Conservation (phyloP, 2,797 vertebrate species). For the Enteromius mattozi region DNA sequence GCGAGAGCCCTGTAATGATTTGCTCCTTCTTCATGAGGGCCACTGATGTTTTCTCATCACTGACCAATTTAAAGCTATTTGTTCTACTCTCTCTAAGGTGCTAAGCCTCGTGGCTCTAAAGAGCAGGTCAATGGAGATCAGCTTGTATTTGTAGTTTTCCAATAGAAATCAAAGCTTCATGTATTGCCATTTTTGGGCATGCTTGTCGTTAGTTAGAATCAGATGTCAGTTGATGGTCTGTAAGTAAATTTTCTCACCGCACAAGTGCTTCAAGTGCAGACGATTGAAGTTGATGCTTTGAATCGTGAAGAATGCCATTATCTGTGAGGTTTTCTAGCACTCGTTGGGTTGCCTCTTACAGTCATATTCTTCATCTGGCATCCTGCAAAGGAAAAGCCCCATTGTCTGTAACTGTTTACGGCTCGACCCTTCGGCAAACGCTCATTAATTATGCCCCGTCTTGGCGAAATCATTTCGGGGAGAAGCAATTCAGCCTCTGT, state of each 20-base stretch:
- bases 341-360: slow-evolving; percentile 61
- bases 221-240: not conserved
- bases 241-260: slow-evolving; percentile 27
- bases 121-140: slow-evolving; percentile 62
- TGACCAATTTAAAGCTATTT: slow-evolving; percentile 93
- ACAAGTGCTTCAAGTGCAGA: slow-evolving; percentile 59
- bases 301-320: slow-evolving; percentile 68
- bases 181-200: slow-evolving; percentile 6
- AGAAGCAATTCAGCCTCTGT: slow-evolving; percentile 97
- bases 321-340: slow-evolving; percentile 50
- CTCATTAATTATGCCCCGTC: slow-evolving; percentile 98
- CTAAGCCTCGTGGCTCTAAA: slow-evolving; percentile 74
- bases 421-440: slow-evolving; percentile 93
- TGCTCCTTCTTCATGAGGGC: slow-evolving; percentile 88
- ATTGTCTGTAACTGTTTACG: slow-evolving; percentile 92
- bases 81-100: slow-evolving; percentile 87
- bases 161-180: slow-evolving; percentile 27
- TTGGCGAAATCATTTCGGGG: slow-evolving; percentile 95
- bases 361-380: slow-evolving; percentile 72
- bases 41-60: slow-evolving; percentile 92
- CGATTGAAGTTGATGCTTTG: slow-evolving; percentile 65
- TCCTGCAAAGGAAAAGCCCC: slow-evolving; percentile 75
- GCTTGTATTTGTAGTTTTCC: slow-evolving; percentile 41
- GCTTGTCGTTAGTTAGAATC: slow-evolving; percentile 13
- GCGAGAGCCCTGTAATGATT: slow-evolving; percentile 85